phyloP scores from a whole-genome alignment of 2,797 vertebrate genomes.

The Pygocentrus nattereri region DNA sequence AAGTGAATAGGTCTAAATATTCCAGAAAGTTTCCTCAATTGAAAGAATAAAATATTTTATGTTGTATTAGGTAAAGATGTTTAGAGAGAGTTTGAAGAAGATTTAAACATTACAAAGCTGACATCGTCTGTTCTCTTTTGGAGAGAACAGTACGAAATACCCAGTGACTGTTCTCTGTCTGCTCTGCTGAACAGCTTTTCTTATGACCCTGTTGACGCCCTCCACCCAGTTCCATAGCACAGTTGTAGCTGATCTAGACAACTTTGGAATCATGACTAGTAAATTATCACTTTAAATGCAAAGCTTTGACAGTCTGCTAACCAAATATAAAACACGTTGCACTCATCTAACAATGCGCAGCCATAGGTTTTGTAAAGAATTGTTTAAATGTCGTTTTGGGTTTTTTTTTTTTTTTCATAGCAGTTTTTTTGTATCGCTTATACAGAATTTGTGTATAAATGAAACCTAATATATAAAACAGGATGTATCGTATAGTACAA shows the following conservation, averaged over 20 bases:
- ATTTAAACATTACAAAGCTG: slow-evolving; percentile 4
- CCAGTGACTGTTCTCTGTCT: not conserved
- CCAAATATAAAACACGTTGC: slow-evolving; percentile 72
- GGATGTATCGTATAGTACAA: slow-evolving; percentile 48
- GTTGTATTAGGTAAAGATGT: not conserved
- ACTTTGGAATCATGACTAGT: not conserved
- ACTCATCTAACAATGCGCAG: slow-evolving; percentile 65
- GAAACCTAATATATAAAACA: slow-evolving; percentile 81
- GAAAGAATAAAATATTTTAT: not conserved
- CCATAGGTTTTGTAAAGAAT: slow-evolving; percentile 66
- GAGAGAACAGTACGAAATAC: not conserved
- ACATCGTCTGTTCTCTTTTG: not conserved
- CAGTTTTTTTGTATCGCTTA: slow-evolving; percentile 21
- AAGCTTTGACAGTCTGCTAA: slow-evolving; percentile 60
- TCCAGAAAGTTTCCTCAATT: not conserved
- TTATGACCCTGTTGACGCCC: not conserved
- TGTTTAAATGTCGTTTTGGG: slow-evolving; percentile 65
- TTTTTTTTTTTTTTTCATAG: slow-evolving; percentile 59
- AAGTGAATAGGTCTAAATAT: not conserved
- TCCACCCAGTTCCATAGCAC: slow-evolving; percentile 7
- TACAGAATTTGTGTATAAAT: slow-evolving; percentile 72
- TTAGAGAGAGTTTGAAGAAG: not conserved
- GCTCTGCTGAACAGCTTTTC: not conserved
- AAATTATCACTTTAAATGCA: slow-evolving; percentile 15
- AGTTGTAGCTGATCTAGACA: slow-evolving; percentile 26